Evolutionary conservation across 1,140 invertebrate genomes (phyloP).

Genomic region (Ruditapes philippinarum): DNA sequence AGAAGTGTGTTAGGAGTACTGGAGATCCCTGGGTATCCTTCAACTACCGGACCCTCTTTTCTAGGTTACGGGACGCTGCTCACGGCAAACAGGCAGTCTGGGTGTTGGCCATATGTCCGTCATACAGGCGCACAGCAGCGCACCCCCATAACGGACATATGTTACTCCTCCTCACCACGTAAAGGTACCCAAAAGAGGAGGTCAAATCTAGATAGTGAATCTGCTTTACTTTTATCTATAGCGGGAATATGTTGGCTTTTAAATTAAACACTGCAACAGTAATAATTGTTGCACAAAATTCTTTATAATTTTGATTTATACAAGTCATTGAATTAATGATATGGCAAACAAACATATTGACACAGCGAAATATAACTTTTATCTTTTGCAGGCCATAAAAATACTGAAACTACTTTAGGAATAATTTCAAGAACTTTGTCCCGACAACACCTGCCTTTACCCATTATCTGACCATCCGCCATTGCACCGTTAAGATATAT

Average conservation of each 20-base stretch:
- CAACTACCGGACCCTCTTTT: no score
- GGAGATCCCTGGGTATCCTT: no score
- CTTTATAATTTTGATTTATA: constrained; percentile 24
- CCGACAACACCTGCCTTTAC: neutral
- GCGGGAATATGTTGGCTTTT: neutral
- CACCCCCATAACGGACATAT: no score
- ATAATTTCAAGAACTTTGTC: constrained; percentile 14
- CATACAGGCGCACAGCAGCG: no score
- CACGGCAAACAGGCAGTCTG: no score
- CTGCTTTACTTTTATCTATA: neutral
- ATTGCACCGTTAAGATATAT: neutral
- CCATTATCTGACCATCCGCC: neutral
- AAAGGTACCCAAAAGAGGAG: no score
- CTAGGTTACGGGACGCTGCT: no score
- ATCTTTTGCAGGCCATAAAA: neutral
- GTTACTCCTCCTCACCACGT: no score
- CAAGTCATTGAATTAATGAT: constrained; percentile 4
- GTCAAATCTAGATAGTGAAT: no score
- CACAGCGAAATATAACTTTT: neutral
- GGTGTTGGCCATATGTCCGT: no score
- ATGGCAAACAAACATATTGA: constrained; percentile 26
- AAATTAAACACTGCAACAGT: neutral
- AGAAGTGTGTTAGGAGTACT: no score
- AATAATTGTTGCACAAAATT: neutral
- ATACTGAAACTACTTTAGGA: neutral